phyloP scores from a whole-genome alignment of 2,113 vertebrate genomes.

The Syrmaticus mikado region DNA sequence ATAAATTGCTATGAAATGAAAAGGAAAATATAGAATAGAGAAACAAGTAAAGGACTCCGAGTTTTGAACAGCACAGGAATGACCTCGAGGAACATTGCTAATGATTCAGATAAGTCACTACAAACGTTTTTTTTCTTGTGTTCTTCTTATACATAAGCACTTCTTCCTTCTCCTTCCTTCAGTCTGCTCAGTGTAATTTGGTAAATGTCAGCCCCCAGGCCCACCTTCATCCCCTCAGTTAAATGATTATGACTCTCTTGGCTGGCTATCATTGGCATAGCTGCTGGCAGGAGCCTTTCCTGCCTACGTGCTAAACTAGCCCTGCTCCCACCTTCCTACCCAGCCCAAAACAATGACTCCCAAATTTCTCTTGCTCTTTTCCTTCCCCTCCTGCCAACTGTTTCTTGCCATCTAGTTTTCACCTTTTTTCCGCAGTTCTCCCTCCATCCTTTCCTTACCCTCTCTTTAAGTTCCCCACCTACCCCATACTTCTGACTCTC shows the following conservation, averaged over 20 bases:
- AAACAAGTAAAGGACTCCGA: background rate
- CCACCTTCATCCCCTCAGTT: background rate
- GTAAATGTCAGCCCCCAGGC: background rate
- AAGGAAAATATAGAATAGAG: background rate
- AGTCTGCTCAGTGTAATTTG: background rate
- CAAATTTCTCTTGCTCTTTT: background rate
- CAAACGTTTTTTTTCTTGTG: slow-evolving; percentile 12
- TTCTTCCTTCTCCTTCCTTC: background rate
- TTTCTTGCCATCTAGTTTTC: background rate
- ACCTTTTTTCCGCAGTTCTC: background rate
- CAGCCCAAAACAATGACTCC: rapidly evolving
- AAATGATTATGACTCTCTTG: background rate
- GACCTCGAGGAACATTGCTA: background rate
- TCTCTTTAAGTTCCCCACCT: background rate
- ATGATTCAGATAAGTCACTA: background rate
- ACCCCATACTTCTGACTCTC: background rate
- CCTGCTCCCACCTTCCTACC: background rate
- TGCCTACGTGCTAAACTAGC: background rate
- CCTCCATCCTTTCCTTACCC: background rate
- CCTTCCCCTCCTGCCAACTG: background rate
- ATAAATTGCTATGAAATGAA: background rate
- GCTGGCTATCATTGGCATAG: background rate
- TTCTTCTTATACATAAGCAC: background rate
- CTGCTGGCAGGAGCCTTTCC: background rate
- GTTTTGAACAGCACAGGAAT: background rate